Evolutionary conservation across 2,797 vertebrate species (phyloP).

Genomic region (Coccyzus lansbergi): DNA sequence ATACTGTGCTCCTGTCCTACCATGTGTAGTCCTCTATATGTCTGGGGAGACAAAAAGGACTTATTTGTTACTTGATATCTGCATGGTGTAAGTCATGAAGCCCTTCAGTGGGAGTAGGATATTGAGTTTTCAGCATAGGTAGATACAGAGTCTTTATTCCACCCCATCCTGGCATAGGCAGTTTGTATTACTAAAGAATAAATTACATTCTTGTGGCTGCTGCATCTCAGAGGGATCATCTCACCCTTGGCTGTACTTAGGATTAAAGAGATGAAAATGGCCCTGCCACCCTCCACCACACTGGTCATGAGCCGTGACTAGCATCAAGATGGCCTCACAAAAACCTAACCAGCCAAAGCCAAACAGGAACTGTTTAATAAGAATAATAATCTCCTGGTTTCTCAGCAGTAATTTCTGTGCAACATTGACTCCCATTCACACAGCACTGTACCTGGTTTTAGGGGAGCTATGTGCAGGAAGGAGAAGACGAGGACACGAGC

Average conservation of each 20-base stretch:
- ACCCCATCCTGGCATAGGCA: not conserved
- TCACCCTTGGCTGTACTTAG: not conserved
- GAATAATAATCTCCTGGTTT: not conserved
- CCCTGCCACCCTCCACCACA: not conserved
- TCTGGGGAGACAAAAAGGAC: no score
- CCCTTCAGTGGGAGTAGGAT: slow-evolving; percentile 40
- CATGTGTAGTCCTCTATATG: no score
- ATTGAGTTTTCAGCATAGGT: slow-evolving; percentile 45
- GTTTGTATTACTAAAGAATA: not conserved
- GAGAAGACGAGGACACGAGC: slow-evolving; percentile 69
- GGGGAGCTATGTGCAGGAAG: slow-evolving; percentile 79
- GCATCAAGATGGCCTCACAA: not conserved
- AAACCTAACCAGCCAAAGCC: not conserved
- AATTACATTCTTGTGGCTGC: not conserved
- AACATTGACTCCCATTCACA: slow-evolving; percentile 26
- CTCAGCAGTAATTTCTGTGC: slow-evolving; percentile 79
- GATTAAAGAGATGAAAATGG: not conserved
- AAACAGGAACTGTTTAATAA: not conserved
- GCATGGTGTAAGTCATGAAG: slow-evolving; percentile 46
- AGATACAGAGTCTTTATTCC: slow-evolving; percentile 40
- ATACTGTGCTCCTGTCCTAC: no score
- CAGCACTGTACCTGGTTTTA: slow-evolving; percentile 72
- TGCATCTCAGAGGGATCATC: not conserved
- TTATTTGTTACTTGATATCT: slow-evolving; percentile 27
- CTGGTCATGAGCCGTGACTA: not conserved